Base-by-base conservation (phyloP, 1,140 invertebrate species). In the Hycleus phaleratus region DNA sequence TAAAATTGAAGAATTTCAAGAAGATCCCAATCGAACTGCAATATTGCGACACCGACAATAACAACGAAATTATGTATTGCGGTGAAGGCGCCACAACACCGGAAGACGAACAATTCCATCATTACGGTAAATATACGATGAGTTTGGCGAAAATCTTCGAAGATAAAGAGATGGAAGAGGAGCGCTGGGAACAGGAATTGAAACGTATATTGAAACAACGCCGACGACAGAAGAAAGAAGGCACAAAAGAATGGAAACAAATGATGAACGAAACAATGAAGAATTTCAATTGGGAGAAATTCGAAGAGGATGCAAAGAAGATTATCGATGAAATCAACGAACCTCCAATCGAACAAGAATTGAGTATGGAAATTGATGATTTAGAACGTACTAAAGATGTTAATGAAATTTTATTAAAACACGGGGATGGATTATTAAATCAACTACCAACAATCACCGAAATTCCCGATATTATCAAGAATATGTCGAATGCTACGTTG, bases 141-240 rank as follows among this genome's bases (percentile, higher is more conserved):
- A 78, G 77, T 43, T 77, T 82, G 51, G 87, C 85, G 56, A 85
- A 84, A 72, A 84, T 88, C 56, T 90, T 90, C 70, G 86, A 90
- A 74, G 85, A 85, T 26, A 88, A 88, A 68, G 85, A 88, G 68
- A 79, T 74, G 51, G 77, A 81, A 18, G 78, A 73, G 1, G 80
- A 81, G 24, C 81, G 84, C 58, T 85, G 86, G 65, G 70, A 76
- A 65, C 59, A 70, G 50, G 66, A 77, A 68, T 59, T 71, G 43
- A 63, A 68, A 40, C 64, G 60, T 50, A 69, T 74, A n/a, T 64
- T 73, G 26, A 63, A 70, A 59, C 60, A 63, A 44, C 63, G 68
- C 45, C 73, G 70, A 61, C 70, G 64, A 68, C 57, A 77, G 66
- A 73, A 73, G 72, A 70, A 74, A 72, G 69, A 74, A 65, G 70